Evolutionary conservation across 2,797 vertebrate species (phyloP).

Genomic region (Chaunax sp.): DNA sequence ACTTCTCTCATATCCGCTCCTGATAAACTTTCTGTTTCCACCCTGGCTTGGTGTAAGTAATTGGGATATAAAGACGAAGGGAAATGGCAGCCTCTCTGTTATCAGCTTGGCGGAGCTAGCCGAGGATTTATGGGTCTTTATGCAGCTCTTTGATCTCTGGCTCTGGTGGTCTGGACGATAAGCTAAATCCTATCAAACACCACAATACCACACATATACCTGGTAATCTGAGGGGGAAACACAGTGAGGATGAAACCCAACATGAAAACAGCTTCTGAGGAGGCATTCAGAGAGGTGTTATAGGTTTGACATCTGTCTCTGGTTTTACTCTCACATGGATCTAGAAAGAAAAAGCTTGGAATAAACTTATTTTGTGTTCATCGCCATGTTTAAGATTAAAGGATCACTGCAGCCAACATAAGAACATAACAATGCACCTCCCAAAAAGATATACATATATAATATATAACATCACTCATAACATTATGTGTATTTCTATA

Average conservation of each 20-base stretch:
- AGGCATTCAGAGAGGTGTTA: slow-evolving; percentile 41
- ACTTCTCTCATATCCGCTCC: slow-evolving; percentile 44
- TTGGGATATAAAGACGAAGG: slow-evolving; percentile 63
- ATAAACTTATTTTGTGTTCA: slow-evolving; percentile 12
- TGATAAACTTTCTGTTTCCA: slow-evolving; percentile 75
- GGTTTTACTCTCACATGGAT: slow-evolving; percentile 45
- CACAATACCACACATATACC: slow-evolving; percentile 56
- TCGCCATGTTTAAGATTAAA: slow-evolving; percentile 16
- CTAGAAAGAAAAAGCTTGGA: slow-evolving; percentile 21
- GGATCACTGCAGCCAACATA: not conserved
- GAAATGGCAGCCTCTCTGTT: slow-evolving; percentile 62
- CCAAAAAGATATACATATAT: not conserved
- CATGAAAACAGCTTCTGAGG: slow-evolving; percentile 58
- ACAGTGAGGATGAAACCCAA: slow-evolving; percentile 42
- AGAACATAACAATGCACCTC: not conserved
- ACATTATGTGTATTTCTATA: not conserved
- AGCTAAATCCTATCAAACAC: slow-evolving; percentile 78
- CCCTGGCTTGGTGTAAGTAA: slow-evolving; percentile 56
- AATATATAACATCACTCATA: not conserved
- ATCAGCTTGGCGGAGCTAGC: slow-evolving; percentile 58
- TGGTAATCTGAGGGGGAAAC: slow-evolving; percentile 41
- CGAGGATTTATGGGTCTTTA: slow-evolving; percentile 60
- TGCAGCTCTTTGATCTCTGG: slow-evolving; percentile 70
- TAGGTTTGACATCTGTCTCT: slow-evolving; percentile 30
- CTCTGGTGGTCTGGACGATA: slow-evolving; percentile 71